Percentiles rank a stretch among this genome's conserved stretches.
These are phyloP conservation scores for Diarsia brunnea DNA, from an alignment of 2,888 invertebrate genomes.

Conservation along the genomic window DNA sequence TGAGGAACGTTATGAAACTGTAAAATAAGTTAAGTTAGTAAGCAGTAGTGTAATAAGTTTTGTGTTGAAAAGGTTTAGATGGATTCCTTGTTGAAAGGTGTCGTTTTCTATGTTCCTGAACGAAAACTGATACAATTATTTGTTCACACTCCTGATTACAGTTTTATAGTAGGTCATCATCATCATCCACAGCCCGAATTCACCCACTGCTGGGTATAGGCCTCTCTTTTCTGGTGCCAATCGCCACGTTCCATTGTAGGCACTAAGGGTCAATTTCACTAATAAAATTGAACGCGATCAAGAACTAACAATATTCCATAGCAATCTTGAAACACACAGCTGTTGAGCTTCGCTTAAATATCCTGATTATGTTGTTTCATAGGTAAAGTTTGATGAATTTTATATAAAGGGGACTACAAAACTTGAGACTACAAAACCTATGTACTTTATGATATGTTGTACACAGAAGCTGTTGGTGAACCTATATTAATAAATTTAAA, in stretches of 20 bases:
- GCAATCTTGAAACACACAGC: neutral
- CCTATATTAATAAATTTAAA: too few species aligned
- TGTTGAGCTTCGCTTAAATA: neutral
- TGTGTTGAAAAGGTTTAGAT: neutral
- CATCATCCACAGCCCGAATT: too few species aligned
- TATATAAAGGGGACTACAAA: too few species aligned
- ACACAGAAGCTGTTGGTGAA: too few species aligned
- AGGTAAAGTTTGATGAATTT: neutral
- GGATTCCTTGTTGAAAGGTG: neutral
- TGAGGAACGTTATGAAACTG: slow-evolving; percentile 8
- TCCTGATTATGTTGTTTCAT: neutral
- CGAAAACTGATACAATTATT: neutral
- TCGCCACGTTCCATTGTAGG: neutral
- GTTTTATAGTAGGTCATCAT: too few species aligned
- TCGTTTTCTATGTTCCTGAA: neutral
- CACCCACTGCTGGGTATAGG: too few species aligned
- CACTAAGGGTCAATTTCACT: neutral
- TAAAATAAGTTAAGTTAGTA: neutral
- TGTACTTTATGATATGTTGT: too few species aligned
- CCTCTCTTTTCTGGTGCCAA: too few species aligned
- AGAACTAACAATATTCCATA: neutral
- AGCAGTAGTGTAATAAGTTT: neutral
- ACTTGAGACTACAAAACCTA: too few species aligned
- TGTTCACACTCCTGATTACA: too few species aligned
- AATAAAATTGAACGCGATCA: neutral